Percentiles rank a stretch among this genome's conserved stretches.
Conservation (phyloP, 2,113 vertebrate species). For the Pelvicachromis taeniatus region DNA sequence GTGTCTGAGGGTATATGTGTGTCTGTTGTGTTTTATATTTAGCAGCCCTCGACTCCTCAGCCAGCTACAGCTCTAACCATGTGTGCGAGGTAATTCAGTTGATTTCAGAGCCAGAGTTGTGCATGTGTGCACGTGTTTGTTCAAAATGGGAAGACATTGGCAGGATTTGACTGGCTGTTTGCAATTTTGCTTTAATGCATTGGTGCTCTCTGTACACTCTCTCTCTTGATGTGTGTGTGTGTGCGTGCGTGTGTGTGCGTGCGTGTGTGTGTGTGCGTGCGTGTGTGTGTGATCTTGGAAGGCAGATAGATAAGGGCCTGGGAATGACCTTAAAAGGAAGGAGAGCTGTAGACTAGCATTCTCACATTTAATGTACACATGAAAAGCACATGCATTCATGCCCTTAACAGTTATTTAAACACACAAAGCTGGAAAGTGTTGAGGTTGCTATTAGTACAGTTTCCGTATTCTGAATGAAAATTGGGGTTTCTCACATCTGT, state of each 20-base stretch:
- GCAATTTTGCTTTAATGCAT: constrained; percentile 26
- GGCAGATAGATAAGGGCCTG: constrained; percentile 20
- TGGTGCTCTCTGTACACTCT: not conserved
- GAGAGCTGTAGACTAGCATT: constrained; percentile 30
- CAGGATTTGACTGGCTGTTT: constrained; percentile 29
- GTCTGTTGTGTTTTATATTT: constrained; percentile 49
- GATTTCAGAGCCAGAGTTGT: constrained; percentile 33
- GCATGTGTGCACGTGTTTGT: not conserved
- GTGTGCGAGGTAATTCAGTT: constrained; percentile 42
- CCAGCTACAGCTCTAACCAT: constrained; percentile 43
- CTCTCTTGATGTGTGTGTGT: not conserved
- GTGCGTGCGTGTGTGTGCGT: not conserved
- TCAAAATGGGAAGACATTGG: constrained; percentile 20
- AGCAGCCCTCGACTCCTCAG: constrained; percentile 35
- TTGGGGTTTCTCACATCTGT: constrained; percentile 2
- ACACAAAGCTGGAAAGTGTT: not conserved
- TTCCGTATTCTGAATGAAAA: not conserved
- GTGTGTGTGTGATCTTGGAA: constrained; percentile 59
- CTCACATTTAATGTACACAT: constrained; percentile 35
- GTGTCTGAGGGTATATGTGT: not conserved
- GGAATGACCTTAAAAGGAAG: constrained; percentile 75
- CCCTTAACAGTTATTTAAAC: not conserved
- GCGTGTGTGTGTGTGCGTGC: not conserved
- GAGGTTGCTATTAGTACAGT: not conserved
- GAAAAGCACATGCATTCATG: not conserved